These are phyloP conservation scores for Centroberyx gerrardi DNA, from an alignment of 2,797 vertebrate species.

Conservation along the genomic window DNA sequence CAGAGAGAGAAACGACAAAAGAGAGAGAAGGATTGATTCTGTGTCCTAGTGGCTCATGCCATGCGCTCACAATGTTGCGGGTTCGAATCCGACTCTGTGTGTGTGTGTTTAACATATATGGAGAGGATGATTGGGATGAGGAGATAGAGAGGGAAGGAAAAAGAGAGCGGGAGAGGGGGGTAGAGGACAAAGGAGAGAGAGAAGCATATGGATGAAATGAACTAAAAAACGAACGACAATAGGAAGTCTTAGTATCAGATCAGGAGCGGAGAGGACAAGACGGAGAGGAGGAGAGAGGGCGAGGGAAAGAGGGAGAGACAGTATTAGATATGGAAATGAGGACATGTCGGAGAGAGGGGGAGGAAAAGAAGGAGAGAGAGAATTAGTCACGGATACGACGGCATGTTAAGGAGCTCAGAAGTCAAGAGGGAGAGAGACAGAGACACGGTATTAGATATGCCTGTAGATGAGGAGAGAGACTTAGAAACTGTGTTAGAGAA, in stretches of 20 bases:
- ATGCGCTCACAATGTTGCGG: too few relatives aligned
- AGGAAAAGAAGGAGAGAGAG: constrained; percentile 31
- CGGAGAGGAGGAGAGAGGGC: not conserved
- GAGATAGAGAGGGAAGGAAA: not conserved
- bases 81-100: too few relatives aligned
- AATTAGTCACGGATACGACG: constrained; percentile 54
- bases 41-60: not conserved
- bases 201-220: constrained; percentile 26
- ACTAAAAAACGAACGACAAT: constrained; percentile 26
- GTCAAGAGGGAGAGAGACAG: constrained; percentile 14
- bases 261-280: not conserved
- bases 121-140: not conserved
- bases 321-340: constrained; percentile 37
- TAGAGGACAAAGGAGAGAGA: not conserved
- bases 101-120: not conserved
- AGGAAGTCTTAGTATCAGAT: not conserved
- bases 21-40: not conserved
- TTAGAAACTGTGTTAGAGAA: not conserved
- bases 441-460: not conserved
- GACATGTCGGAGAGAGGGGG: constrained; percentile 17
- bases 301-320: constrained; percentile 5
- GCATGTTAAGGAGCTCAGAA: constrained; percentile 43
- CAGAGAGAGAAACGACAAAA: not conserved
- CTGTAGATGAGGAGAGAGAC: constrained; percentile 1
- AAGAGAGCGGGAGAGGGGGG: constrained; percentile 6